Conservation (phyloP, 2,888 invertebrate species). For the Prosapia bicincta region DNA sequence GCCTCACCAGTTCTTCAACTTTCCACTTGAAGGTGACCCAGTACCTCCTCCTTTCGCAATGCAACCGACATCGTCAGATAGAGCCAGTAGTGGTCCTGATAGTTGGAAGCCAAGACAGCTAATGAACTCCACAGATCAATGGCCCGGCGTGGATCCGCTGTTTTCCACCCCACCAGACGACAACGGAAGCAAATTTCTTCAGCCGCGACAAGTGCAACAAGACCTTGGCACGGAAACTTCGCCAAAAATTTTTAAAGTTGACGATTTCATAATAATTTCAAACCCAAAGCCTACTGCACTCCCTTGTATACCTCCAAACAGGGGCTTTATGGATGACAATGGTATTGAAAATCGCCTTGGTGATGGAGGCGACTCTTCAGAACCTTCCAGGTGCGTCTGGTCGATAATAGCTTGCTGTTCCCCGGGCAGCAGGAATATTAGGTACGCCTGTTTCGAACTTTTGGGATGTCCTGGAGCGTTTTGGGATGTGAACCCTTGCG, state of each 20-base stretch:
- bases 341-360: background rate
- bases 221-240: background rate
- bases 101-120: background rate
- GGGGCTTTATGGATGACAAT: background rate
- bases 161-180: background rate
- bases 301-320: background rate
- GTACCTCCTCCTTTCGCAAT: background rate
- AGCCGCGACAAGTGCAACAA: background rate
- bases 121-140: background rate
- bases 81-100: background rate
- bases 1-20: background rate
- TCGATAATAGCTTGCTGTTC: constrained; percentile 74
- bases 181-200: background rate
- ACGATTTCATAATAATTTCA: constrained; percentile 20
- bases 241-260: constrained; percentile 17
- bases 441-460: constrained; percentile 64
- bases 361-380: background rate
- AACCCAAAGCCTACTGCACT: background rate
- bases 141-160: background rate
- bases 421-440: constrained; percentile 47
- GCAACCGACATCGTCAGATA: background rate
- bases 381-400: constrained; percentile 64
- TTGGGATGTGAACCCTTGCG: constrained; percentile 71
- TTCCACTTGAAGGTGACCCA: background rate
- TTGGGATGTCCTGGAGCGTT: constrained; percentile 68